These are phyloP conservation scores for Spongilla lacustris DNA, from an alignment of 37 sponge, comb jelly and placozoan genomes.

Conservation along the genomic window DNA sequence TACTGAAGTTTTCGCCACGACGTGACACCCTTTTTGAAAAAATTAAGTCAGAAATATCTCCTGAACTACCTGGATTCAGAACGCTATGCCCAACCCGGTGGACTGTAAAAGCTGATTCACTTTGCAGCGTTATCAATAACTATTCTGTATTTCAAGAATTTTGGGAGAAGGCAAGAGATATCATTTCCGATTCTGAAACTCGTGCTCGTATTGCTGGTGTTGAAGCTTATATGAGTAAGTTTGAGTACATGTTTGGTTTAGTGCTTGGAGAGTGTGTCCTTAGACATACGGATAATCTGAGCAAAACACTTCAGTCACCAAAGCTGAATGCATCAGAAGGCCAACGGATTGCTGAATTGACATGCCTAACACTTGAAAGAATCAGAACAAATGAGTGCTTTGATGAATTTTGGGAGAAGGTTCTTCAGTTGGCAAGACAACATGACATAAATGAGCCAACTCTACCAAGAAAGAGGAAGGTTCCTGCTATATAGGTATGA, in stretches of 20 bases:
- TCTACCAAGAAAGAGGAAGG: slow-evolving; percentile 41
- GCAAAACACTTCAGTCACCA: slow-evolving; percentile 58
- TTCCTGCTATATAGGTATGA: slow-evolving; percentile 41
- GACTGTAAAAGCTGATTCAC: slow-evolving; percentile 45
- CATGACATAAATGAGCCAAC: slow-evolving; percentile 21
- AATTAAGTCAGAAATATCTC: slow-evolving; percentile 30
- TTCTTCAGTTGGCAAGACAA: background rate
- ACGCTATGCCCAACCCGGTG: slow-evolving; percentile 58
- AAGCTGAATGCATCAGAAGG: slow-evolving; percentile 47
- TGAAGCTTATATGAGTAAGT: slow-evolving; percentile 33
- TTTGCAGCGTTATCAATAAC: slow-evolving; percentile 38
- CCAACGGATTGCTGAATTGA: slow-evolving; percentile 40
- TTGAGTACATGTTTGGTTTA: slow-evolving; percentile 44
- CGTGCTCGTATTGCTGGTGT: slow-evolving; percentile 42
- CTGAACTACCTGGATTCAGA: slow-evolving; percentile 45
- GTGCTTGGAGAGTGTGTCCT: slow-evolving; percentile 40
- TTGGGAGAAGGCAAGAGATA: slow-evolving; percentile 50
- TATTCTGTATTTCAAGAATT: slow-evolving; percentile 39
- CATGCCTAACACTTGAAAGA: slow-evolving; percentile 32
- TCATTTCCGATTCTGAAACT: slow-evolving; percentile 34
- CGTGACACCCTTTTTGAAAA: slow-evolving; percentile 30
- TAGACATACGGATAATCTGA: slow-evolving; percentile 44
- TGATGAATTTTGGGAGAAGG: slow-evolving; percentile 45
- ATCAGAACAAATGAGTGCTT: slow-evolving; percentile 28
- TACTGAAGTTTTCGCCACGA: slow-evolving; percentile 52